Conservation (phyloP, 2,888 invertebrate genomes). For the Lordiphosa andalusiaca region DNA sequence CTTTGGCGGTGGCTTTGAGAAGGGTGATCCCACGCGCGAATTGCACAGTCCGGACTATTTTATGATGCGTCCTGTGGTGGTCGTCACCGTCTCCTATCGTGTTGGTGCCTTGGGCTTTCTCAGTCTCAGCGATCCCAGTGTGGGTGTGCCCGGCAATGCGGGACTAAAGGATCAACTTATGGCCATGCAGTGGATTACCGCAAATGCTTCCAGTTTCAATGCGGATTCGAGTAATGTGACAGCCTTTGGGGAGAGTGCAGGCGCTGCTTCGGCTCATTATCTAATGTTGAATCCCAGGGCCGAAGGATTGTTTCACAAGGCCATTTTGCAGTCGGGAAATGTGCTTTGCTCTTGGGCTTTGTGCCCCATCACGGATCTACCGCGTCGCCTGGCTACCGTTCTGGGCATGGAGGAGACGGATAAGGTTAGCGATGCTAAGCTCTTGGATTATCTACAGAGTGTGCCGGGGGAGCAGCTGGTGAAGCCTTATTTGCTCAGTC, state of each 20-base stretch:
- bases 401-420: conserved; percentile 65
- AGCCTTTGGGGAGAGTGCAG: conserved; percentile 82
- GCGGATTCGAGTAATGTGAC: conserved; percentile 81
- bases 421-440: conserved; percentile 51
- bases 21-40: conserved; percentile 78
- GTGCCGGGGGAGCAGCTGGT: conserved; percentile 55
- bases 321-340: conserved; percentile 76
- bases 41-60: conserved; percentile 80
- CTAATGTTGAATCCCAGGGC: conserved; percentile 80
- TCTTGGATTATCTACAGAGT: conserved; percentile 54
- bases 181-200: conserved; percentile 81
- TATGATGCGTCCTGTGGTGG: conserved; percentile 79
- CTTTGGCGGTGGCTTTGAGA: conserved; percentile 81
- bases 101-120: conserved; percentile 81
- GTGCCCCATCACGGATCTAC: conserved; percentile 51
- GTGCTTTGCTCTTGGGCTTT: conserved; percentile 72
- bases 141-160: conserved; percentile 81
- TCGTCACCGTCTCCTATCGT: conserved; percentile 81
- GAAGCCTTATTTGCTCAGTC: conserved; percentile 64
- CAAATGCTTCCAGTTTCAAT: conserved; percentile 80
- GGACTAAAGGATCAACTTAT: conserved; percentile 82
- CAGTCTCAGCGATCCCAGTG: conserved; percentile 78
- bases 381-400: conserved; percentile 66
- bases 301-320: conserved; percentile 78
- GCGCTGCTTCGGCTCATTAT: conserved; percentile 80